phyloP scores from a whole-genome alignment of 1,140 invertebrate genomes.

The Heliothis virescens region DNA sequence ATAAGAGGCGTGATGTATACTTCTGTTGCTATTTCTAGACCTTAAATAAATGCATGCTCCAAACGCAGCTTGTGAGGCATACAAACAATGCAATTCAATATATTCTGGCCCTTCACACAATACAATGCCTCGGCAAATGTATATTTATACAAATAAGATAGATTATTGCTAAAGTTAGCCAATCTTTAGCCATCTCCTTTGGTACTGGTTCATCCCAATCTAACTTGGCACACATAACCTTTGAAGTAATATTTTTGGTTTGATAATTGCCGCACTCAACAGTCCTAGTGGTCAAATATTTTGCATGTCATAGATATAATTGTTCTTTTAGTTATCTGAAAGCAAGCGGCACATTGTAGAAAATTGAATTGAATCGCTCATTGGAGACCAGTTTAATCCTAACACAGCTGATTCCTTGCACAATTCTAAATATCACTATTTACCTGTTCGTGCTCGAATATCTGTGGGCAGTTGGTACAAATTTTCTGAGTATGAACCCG shows the following conservation, averaged over 20 bases:
- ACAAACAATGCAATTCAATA: too few relatives aligned
- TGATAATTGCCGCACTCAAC: slow-evolving; percentile 17
- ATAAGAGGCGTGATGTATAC: too few relatives aligned
- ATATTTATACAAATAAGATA: too few relatives aligned
- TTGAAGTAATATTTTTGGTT: slow-evolving; percentile 53
- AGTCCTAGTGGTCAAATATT: slow-evolving; percentile 53
- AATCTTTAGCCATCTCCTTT: slow-evolving; percentile 5
- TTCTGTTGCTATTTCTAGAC: too few relatives aligned
- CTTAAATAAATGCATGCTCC: too few relatives aligned
- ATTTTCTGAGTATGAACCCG: background rate
- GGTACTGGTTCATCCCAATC: slow-evolving; percentile 51
- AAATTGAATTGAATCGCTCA: background rate
- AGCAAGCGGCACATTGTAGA: background rate
- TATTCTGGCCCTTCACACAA: too few relatives aligned
- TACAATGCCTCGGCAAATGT: too few relatives aligned
- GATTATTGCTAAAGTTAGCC: slow-evolving; percentile 29
- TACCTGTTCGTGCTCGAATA: too few relatives aligned
- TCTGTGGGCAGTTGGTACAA: too few relatives aligned
- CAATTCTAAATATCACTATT: background rate
- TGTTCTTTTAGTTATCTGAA: slow-evolving; percentile 41
- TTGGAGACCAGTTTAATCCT: slow-evolving; percentile 28
- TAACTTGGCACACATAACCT: slow-evolving; percentile 47
- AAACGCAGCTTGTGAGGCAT: too few relatives aligned
- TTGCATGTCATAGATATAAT: slow-evolving; percentile 43
- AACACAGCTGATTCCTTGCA: slow-evolving; percentile 19